A percentile compares a stretch with the other conserved stretches of the same genome.
Evolutionary conservation across 2,113 vertebrate species (phyloP).

Genomic region (Lophotis ruficrista): DNA sequence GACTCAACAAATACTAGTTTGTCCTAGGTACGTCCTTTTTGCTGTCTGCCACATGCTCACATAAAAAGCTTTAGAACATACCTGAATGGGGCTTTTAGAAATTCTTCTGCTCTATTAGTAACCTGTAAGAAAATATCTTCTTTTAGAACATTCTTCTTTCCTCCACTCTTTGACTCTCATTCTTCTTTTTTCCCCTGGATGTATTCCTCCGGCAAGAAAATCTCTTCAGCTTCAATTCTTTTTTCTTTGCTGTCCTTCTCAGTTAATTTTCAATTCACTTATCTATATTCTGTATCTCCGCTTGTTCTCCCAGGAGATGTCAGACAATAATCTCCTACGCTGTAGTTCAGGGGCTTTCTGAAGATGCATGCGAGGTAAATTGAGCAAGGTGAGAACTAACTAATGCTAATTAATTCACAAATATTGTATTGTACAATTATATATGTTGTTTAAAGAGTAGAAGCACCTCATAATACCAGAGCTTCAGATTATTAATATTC

Average conservation of each 20-base stretch:
- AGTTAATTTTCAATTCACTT: slow-evolving; percentile 39
- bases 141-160: neutral
- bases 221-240: slow-evolving; percentile 1
- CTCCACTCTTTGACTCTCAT: neutral
- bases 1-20: neutral
- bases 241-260: slow-evolving; percentile 15
- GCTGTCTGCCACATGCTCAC: neutral
- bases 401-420: slow-evolving; percentile 48
- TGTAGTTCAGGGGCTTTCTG: slow-evolving; percentile 24
- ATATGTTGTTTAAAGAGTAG: neutral
- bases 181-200: neutral
- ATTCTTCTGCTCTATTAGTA: neutral
- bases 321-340: neutral
- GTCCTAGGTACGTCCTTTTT: slow-evolving; percentile 2
- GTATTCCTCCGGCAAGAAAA: neutral
- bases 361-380: slow-evolving; percentile 5
- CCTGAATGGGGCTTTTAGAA: neutral
- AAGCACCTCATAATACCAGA: neutral
- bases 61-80: neutral
- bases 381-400: slow-evolving; percentile 22
- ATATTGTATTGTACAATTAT: neutral
- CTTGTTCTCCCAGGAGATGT: neutral
- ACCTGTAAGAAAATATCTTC: neutral
- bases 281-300: neutral
- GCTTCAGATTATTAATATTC: neutral